Percentiles rank a stretch among this genome's conserved stretches.
Conservation (phyloP, 37 sponge, comb jelly and placozoan species). For the Chondrilla cf. caribensis region DNA sequence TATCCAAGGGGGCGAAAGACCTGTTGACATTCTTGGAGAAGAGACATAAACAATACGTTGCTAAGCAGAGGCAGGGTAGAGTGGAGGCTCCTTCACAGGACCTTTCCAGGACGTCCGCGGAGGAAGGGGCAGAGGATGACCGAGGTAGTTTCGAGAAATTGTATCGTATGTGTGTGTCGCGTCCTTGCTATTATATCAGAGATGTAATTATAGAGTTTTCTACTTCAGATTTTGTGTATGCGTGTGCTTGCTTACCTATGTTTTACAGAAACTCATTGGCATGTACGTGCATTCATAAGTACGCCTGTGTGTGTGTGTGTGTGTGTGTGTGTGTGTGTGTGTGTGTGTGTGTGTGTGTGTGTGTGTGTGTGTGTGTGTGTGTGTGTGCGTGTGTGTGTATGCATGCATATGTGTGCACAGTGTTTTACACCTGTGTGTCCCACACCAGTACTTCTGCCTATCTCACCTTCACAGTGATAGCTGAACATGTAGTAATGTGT, state of each 20-base stretch:
- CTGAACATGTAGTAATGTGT: too few relatives aligned
- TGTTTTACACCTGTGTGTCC: not conserved
- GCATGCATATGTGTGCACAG: not conserved
- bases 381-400: not conserved
- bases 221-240: too few relatives aligned
- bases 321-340: slow-evolving; percentile 11
- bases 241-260: too few relatives aligned
- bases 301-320: slow-evolving; percentile 4
- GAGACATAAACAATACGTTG: not conserved
- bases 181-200: too few relatives aligned
- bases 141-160: not conserved
- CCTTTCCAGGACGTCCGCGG: not conserved
- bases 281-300: not conserved
- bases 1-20: not conserved
- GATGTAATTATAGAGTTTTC: too few relatives aligned
- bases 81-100: not conserved
- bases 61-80: not conserved
- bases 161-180: not conserved
- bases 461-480: too few relatives aligned
- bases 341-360: slow-evolving; percentile 14
- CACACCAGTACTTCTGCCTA: too few relatives aligned
- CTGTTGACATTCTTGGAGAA: not conserved
- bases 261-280: too few relatives aligned
- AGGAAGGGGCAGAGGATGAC: not conserved
- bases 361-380: not conserved